A percentile compares a stretch with the other conserved stretches of the same genome.
Evolutionary conservation across 1,140 invertebrate genomes (phyloP).

Genomic region (Orchesella cincta): DNA sequence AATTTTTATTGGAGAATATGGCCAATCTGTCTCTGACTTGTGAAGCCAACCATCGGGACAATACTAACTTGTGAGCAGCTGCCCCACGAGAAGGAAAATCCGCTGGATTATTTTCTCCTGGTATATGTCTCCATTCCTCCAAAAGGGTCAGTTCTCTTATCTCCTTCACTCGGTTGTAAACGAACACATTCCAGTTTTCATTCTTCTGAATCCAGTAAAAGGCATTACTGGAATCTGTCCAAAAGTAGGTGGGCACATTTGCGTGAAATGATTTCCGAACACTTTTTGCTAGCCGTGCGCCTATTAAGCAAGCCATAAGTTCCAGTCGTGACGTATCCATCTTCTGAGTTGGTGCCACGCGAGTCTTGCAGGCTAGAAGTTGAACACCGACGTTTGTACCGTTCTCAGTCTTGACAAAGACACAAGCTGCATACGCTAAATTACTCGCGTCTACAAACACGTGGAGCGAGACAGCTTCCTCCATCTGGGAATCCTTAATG

Average conservation of each 20-base stretch:
- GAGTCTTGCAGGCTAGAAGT: slow-evolving; percentile 52
- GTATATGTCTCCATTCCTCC: slow-evolving; percentile 39
- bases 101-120: slow-evolving; percentile 43
- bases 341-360: slow-evolving; percentile 52
- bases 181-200: slow-evolving; percentile 24
- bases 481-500: not conserved
- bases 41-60: too few species aligned
- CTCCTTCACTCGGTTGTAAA: slow-evolving; percentile 45
- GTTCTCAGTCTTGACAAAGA: not conserved
- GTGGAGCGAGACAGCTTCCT: not conserved
- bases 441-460: not conserved
- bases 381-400: not conserved
- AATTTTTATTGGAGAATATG: too few species aligned
- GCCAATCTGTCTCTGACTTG: too few species aligned
- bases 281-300: slow-evolving; percentile 47
- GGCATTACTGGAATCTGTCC: slow-evolving; percentile 36
- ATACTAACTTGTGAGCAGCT: too few species aligned
- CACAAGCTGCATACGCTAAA: not conserved
- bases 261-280: not conserved
- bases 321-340: slow-evolving; percentile 56
- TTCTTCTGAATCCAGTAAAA: slow-evolving; percentile 33
- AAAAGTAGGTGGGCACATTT: slow-evolving; percentile 34
- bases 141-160: slow-evolving; percentile 34
- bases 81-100: slow-evolving; percentile 43
- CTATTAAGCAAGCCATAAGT: slow-evolving; percentile 54